A percentile compares a stretch with the other conserved stretches of the same genome.
Evolutionary conservation across 2,113 vertebrate genomes (phyloP).

Genomic region (Mugil cephalus): DNA sequence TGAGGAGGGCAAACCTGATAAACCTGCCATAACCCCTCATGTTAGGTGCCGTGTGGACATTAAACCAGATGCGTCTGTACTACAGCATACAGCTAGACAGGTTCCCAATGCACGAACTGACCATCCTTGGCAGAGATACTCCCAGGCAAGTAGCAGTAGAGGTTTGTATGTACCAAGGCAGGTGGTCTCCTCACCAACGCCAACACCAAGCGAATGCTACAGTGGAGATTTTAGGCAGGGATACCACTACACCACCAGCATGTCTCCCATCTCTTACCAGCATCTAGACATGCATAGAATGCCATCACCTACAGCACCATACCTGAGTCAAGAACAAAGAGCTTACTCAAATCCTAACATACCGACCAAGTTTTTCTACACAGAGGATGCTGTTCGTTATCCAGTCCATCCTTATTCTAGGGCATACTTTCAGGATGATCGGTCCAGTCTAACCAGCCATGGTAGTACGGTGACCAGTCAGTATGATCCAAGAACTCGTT

Average conservation of each 20-base stretch:
- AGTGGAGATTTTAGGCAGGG: conserved; percentile 88
- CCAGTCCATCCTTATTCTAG: conserved; percentile 78
- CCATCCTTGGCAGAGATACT: conserved; percentile 83
- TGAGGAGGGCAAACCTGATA: conserved; percentile 81
- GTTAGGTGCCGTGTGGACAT: conserved; percentile 95
- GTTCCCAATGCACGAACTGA: conserved; percentile 75
- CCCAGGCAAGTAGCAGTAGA: conserved; percentile 79
- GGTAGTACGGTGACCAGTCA: conserved; percentile 81
- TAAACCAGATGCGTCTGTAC: conserved; percentile 91
- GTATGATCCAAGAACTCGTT: conserved; percentile 83
- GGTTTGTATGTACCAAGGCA: conserved; percentile 89
- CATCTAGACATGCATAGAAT: conserved; percentile 82
- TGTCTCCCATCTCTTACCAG: conserved; percentile 81
- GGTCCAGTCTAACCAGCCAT: conserved; percentile 81
- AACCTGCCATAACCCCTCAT: conserved; percentile 86
- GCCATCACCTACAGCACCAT: conserved; percentile 83
- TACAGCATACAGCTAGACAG: conserved; percentile 86
- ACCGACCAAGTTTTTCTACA: conserved; percentile 92
- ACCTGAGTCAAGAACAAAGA: conserved; percentile 85
- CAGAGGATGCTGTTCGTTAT: conserved; percentile 87
- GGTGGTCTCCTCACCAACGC: conserved; percentile 85
- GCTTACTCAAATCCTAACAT: conserved; percentile 87
- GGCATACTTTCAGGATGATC: conserved; percentile 86
- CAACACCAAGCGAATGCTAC: conserved; percentile 92
- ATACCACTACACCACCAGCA: conserved; percentile 82